A percentile compares a stretch with the other conserved stretches of the same genome.
phyloP scores from a whole-genome alignment of 2,888 invertebrate genomes.

The Machimus atricapillus region DNA sequence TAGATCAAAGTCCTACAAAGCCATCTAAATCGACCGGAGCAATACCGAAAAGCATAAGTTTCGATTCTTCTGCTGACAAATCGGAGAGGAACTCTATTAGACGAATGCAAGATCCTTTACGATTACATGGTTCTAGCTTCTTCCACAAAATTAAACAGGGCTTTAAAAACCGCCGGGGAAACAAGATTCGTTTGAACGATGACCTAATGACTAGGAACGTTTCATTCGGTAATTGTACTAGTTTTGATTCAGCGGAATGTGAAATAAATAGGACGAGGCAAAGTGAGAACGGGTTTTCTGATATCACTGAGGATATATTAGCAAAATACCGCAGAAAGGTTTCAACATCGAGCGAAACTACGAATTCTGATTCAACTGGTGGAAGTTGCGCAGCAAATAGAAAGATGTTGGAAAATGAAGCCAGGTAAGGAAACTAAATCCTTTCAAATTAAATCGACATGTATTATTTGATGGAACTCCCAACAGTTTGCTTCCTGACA shows the following conservation, averaged over 20 bases:
- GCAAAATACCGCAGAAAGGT: constrained; percentile 87
- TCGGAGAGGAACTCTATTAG: constrained; percentile 65
- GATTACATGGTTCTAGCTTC: constrained; percentile 67
- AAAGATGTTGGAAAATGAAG: constrained; percentile 58
- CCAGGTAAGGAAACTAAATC: constrained; percentile 55
- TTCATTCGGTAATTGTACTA: constrained; percentile 54
- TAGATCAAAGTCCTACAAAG: constrained; percentile 53
- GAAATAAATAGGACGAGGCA: constrained; percentile 33
- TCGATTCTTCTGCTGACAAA: constrained; percentile 87
- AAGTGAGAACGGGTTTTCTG: constrained; percentile 61
- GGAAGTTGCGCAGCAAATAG: constrained; percentile 53
- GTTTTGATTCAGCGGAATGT: constrained; percentile 44
- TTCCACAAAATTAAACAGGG: constrained; percentile 77
- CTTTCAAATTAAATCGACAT: background rate
- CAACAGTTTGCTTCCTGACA: constrained; percentile 52
- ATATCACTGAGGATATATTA: constrained; percentile 90
- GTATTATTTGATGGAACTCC: constrained; percentile 50
- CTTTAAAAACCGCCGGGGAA: constrained; percentile 70
- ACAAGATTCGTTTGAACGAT: constrained; percentile 53
- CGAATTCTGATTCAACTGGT: constrained; percentile 61
- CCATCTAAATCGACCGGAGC: constrained; percentile 76
- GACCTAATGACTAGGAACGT: constrained; percentile 54
- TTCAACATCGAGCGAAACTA: constrained; percentile 65
- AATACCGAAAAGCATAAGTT: constrained; percentile 91
- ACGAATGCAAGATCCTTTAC: constrained; percentile 57